phyloP scores from a whole-genome alignment of 1,140 invertebrate genomes.

The Paralvinella palmiformis region DNA sequence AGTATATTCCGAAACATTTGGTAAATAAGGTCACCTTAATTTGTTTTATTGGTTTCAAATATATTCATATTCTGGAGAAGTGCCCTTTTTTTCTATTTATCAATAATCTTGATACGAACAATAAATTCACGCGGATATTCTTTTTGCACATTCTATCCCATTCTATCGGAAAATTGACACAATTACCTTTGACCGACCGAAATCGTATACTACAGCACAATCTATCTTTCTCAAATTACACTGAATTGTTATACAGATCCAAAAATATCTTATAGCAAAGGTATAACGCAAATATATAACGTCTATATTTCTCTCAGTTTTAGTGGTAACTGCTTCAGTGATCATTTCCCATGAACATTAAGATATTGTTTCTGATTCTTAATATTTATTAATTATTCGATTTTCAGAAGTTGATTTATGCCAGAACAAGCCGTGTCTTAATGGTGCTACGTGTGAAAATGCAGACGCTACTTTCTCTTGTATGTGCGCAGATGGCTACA shows the following conservation, averaged over 20 bases:
- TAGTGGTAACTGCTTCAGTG: too few relatives aligned
- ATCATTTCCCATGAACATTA: too few relatives aligned
- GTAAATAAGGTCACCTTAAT: not conserved
- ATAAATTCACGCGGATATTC: too few relatives aligned
- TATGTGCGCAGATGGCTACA: constrained; percentile 24
- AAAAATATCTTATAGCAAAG: not conserved
- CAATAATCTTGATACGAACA: not conserved
- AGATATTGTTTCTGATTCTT: too few relatives aligned
- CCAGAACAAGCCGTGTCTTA: constrained; percentile 65
- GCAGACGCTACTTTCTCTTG: constrained; percentile 58
- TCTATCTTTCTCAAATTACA: too few relatives aligned
- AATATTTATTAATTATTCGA: not conserved
- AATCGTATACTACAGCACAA: too few relatives aligned
- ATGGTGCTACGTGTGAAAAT: constrained; percentile 84
- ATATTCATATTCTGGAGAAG: not conserved
- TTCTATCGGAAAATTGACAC: too few relatives aligned
- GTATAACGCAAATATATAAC: not conserved
- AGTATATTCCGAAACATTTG: not conserved
- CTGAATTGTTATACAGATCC: not conserved
- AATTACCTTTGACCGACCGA: too few relatives aligned
- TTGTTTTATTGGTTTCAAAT: not conserved
- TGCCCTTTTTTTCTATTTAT: not conserved
- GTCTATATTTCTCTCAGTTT: too few relatives aligned
- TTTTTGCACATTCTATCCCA: too few relatives aligned
- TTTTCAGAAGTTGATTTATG: constrained; percentile 1